Base-by-base conservation (phyloP, 1,140 invertebrate species). In the Cylas formicarius region DNA sequence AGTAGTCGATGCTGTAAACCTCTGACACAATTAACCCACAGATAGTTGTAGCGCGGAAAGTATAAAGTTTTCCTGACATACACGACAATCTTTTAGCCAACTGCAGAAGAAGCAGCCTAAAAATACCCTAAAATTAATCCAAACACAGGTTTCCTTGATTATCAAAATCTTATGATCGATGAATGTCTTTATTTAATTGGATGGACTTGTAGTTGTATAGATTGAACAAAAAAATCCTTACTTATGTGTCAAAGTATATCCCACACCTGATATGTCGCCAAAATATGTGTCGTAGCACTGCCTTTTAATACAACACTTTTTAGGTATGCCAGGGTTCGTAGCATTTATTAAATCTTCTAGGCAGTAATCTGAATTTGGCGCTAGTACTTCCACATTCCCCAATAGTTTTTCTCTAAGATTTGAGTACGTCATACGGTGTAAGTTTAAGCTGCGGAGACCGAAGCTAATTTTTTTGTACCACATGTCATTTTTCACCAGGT, bases 71-170 rank as follows among this genome's bases (percentile, higher is more conserved):
- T 39, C 42, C 19, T 10, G 46, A 21, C 13, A 40, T 21, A 42
- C 55, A 57, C 11, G 50, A 37, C 22, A 52, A 26, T 4, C 29
- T 50, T 38, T 42, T 44, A 3, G 53, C 52, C 5, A 55, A 18
- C 41, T 57, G 48, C 16, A 57, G 29, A 4, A 57, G 32, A n/a
- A 55, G 45, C 24, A 57, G 44, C 31, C 55, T 57, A 22, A 27
- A 48, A 55, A n/a, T 10, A 20, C 8, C 23, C 17, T 16, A 34
- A 28, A 28, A n/a, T n/a, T n/a, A n/a, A n/a, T n/a, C n/a, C n/a
- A n/a, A n/a, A n/a, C n/a, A n/a, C n/a, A n/a, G n/a, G n/a, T n/a
- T n/a, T n/a, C n/a, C n/a, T n/a, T n/a, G n/a, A n/a, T n/a, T n/a
- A n/a, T n/a, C n/a, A n/a, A n/a, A n/a, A n/a, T n/a, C n/a, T n/a